Conservation (phyloP, 2,888 invertebrate species). For the Cistogaster globosa region DNA sequence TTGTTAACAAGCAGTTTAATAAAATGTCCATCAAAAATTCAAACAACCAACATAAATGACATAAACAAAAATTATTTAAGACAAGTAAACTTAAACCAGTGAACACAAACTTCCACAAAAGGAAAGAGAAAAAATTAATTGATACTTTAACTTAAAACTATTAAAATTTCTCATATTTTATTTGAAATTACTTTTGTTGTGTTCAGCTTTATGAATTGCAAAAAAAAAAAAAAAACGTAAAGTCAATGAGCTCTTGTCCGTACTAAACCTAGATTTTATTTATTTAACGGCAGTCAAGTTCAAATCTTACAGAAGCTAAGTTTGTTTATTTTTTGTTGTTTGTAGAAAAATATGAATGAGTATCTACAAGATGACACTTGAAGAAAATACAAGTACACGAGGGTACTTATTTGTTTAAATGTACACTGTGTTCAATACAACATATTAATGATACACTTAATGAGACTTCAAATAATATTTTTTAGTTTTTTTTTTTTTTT, state of each 20-base stretch:
- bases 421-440: not conserved
- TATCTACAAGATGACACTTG: constrained; percentile 37
- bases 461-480: not conserved
- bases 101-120: constrained; percentile 18
- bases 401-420: not conserved
- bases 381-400: not conserved
- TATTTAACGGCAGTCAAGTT: not conserved
- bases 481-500: no score
- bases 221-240: constrained; percentile 13
- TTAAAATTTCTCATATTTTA: not conserved
- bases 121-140: constrained; percentile 2
- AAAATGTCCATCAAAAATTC: not conserved
- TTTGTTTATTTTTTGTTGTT: constrained; percentile 28
- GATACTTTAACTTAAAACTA: constrained; percentile 21
- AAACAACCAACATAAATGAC: constrained; percentile 17
- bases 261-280: constrained; percentile 44
- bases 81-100: not conserved
- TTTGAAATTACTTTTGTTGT: no score
- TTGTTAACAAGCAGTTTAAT: constrained; percentile 47
- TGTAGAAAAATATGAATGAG: constrained; percentile 1
- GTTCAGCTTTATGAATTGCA: constrained; percentile 27
- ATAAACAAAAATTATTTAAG: constrained; percentile 28
- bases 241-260: not conserved
- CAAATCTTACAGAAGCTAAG: constrained; percentile 33
- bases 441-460: not conserved